phyloP scores from a whole-genome alignment of 2,113 vertebrate species.

The Chlorocebus sabaeus region DNA sequence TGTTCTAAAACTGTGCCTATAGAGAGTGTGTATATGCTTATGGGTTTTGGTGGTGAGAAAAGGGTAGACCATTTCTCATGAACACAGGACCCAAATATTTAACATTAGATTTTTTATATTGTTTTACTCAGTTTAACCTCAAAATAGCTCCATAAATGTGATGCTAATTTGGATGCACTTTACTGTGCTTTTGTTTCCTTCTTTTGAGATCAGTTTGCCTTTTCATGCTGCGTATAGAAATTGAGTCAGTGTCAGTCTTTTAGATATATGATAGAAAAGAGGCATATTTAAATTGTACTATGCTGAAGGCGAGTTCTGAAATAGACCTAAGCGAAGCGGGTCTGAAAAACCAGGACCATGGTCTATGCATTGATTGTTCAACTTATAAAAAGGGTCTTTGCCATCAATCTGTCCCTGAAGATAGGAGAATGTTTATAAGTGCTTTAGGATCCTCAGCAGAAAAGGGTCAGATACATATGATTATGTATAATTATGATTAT shows the following conservation, averaged over 20 bases:
- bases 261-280: slow-evolving; percentile 6
- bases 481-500: no score
- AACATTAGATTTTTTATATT: slow-evolving; percentile 40
- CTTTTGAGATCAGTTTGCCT: slow-evolving; percentile 57
- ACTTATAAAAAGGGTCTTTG: slow-evolving; percentile 12
- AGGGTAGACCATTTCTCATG: slow-evolving; percentile 27
- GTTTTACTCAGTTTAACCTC: slow-evolving; percentile 36
- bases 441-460: slow-evolving; percentile 42
- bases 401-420: slow-evolving; percentile 6
- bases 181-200: slow-evolving; percentile 36
- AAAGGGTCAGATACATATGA: neutral
- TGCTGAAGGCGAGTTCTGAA: slow-evolving; percentile 32
- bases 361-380: slow-evolving; percentile 25
- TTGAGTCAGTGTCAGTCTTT: slow-evolving; percentile 37
- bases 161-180: slow-evolving; percentile 47
- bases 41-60: neutral
- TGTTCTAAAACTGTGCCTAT: slow-evolving; percentile 15
- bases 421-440: neutral
- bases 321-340: slow-evolving; percentile 5
- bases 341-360: slow-evolving; percentile 25
- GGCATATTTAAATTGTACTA: slow-evolving; percentile 17
- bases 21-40: neutral
- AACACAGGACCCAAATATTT: neutral
- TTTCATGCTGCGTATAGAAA: slow-evolving; percentile 43
- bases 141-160: slow-evolving; percentile 34